Evolutionary conservation across 2,888 invertebrate species (phyloP).

Genomic region (Parnassius glacialis): DNA sequence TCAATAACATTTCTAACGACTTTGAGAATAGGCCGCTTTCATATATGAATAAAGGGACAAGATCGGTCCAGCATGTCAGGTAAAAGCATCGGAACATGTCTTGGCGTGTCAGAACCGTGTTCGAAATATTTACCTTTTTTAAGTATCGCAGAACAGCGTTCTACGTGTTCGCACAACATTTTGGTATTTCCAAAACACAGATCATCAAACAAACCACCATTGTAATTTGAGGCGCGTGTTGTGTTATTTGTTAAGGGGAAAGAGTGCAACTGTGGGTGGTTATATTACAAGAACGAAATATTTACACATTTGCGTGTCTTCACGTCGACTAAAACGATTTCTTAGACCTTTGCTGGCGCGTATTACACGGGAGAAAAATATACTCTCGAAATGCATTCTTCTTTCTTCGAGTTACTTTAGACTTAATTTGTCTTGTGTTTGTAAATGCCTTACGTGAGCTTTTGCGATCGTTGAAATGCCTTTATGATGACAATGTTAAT

Average conservation of each 20-base stretch:
- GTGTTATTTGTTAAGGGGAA: conserved; percentile 8
- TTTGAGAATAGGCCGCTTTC: conserved; percentile 37
- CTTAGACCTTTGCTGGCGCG: background rate
- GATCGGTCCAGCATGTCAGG: conserved; percentile 45
- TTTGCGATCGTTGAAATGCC: too few species aligned
- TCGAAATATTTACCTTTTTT: conserved; percentile 38
- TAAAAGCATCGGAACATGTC: conserved; percentile 35
- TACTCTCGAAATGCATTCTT: background rate
- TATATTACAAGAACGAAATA: background rate
- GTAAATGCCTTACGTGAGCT: too few species aligned
- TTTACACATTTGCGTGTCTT: conserved; percentile 4
- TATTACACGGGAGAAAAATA: background rate
- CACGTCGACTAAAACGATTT: background rate
- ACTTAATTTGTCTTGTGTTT: too few species aligned
- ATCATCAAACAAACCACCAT: conserved; percentile 2
- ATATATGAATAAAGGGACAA: conserved; percentile 60
- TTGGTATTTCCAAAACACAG: conserved; percentile 14
- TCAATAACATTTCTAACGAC: conserved; percentile 17
- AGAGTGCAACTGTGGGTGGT: background rate
- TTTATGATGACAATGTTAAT: too few species aligned
- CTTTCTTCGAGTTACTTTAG: background rate
- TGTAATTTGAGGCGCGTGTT: conserved; percentile 12
- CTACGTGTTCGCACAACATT: conserved; percentile 27
- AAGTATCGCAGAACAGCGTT: conserved; percentile 30
- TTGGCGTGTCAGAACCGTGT: conserved; percentile 38